Conservation (phyloP, 92 coral and sea anemone genomes). For the Epizoanthus scotinus region DNA sequence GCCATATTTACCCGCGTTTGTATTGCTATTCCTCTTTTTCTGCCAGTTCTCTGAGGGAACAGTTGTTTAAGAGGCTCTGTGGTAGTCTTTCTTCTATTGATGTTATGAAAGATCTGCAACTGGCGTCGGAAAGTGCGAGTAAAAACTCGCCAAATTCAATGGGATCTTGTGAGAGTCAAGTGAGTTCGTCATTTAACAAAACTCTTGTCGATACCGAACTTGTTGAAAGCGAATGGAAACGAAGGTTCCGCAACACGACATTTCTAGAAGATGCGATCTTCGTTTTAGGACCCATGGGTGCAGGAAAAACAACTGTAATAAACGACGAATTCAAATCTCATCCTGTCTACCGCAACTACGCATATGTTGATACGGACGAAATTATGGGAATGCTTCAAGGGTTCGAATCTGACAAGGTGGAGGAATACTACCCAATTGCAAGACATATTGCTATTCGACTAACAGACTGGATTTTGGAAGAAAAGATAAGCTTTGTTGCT, state of each 20-base stretch:
- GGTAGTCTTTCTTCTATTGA: background rate
- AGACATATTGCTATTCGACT: conserved; percentile 86
- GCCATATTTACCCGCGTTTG: conserved; percentile 15
- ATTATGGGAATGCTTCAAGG: conserved; percentile 92
- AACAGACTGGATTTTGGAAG: conserved; percentile 96
- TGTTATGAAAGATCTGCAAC: conserved; percentile 21
- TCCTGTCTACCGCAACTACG: conserved; percentile 73
- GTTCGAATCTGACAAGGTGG: conserved; percentile 88
- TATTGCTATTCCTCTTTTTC: background rate
- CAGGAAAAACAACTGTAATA: conserved; percentile 90
- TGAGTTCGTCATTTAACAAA: background rate
- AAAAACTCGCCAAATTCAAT: conserved; percentile 21
- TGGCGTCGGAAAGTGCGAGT: conserved; percentile 42
- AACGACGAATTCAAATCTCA: conserved; percentile 83
- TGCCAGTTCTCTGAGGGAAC: background rate
- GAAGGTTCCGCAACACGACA: conserved; percentile 68
- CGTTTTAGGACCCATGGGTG: conserved; percentile 98
- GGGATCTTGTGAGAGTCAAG: conserved; percentile 6
- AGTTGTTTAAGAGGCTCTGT: background rate
- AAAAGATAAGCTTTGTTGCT: conserved; percentile 92
- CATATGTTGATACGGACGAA: conserved; percentile 96
- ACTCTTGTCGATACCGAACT: conserved; percentile 54
- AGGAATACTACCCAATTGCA: conserved; percentile 88
- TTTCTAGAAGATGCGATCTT: conserved; percentile 89
- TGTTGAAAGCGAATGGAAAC: conserved; percentile 85